A percentile compares a stretch with the other conserved stretches of the same genome.
Conservation (phyloP, 2,797 vertebrate species). For the Schizopygopsis malacanthus region DNA sequence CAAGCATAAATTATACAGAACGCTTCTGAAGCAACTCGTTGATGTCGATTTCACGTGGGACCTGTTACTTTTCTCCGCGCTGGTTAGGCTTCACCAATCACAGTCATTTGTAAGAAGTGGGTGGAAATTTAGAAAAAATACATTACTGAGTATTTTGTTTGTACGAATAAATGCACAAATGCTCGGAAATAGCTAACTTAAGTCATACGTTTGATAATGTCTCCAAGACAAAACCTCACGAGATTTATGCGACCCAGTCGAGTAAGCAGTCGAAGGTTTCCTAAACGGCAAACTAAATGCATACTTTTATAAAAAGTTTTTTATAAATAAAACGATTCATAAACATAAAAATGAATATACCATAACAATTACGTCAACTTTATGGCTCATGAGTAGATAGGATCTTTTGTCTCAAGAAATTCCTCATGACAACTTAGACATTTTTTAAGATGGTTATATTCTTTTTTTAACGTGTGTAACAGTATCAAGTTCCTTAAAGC, state of each 20-base stretch:
- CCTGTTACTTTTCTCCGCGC: slow-evolving; percentile 4
- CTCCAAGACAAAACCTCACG: not conserved
- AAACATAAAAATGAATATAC: not conserved
- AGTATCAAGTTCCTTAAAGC: not conserved
- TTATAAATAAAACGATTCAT: not conserved
- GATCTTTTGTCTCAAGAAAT: not conserved
- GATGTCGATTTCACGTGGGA: too few relatives aligned
- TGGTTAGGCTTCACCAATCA: not conserved
- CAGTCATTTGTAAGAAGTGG: not conserved
- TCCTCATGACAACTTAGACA: not conserved
- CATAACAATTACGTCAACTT: not conserved
- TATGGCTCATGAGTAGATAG: not conserved
- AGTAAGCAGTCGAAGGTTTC: not conserved
- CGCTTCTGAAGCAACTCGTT: not conserved
- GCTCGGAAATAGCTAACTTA: not conserved
- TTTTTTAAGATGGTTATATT: too few relatives aligned
- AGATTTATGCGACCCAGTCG: not conserved
- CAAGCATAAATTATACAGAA: not conserved
- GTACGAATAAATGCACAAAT: not conserved
- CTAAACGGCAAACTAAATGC: not conserved
- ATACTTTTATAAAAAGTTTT: too few relatives aligned
- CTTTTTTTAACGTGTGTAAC: not conserved
- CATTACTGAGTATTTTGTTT: not conserved
- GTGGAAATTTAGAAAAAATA: not conserved
- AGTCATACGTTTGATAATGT: not conserved